These are phyloP conservation scores for Naja naja DNA, from an alignment of 2,113 vertebrate genomes.

Conservation along the genomic window DNA sequence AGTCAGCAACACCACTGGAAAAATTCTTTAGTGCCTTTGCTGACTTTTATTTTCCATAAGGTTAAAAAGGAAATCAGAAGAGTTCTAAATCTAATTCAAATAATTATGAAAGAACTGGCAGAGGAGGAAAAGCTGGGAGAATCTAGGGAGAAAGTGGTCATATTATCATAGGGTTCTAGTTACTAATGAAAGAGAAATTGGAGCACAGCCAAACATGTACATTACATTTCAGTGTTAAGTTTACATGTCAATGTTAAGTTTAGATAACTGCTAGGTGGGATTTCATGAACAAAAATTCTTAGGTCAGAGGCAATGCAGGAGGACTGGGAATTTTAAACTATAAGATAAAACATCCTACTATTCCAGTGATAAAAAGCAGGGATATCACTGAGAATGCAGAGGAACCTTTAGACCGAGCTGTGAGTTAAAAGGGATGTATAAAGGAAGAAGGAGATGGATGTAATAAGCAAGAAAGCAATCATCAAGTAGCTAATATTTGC, in stretches of 20 bases:
- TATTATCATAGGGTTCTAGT: neutral
- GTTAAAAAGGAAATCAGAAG: neutral
- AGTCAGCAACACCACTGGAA: neutral
- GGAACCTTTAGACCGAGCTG: neutral
- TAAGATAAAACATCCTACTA: neutral
- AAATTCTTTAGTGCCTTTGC: neutral
- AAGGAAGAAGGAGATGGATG: neutral
- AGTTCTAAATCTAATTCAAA: neutral
- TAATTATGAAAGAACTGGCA: neutral
- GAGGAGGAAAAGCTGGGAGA: neutral
- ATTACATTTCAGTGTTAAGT: neutral
- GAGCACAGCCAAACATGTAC: neutral
- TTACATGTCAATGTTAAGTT: neutral
- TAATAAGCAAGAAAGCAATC: neutral
- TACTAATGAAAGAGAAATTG: neutral
- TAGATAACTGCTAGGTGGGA: neutral
- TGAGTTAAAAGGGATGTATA: neutral
- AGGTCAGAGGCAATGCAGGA: neutral
- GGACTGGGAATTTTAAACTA: neutral
- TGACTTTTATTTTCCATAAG: neutral
- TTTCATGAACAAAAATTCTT: neutral
- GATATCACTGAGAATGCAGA: neutral
- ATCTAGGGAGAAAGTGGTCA: neutral
- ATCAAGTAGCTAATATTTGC: neutral
- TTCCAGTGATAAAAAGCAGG: neutral